These are phyloP conservation scores for Scolopax mira DNA, from an alignment of 2,113 vertebrate species.

Conservation along the genomic window DNA sequence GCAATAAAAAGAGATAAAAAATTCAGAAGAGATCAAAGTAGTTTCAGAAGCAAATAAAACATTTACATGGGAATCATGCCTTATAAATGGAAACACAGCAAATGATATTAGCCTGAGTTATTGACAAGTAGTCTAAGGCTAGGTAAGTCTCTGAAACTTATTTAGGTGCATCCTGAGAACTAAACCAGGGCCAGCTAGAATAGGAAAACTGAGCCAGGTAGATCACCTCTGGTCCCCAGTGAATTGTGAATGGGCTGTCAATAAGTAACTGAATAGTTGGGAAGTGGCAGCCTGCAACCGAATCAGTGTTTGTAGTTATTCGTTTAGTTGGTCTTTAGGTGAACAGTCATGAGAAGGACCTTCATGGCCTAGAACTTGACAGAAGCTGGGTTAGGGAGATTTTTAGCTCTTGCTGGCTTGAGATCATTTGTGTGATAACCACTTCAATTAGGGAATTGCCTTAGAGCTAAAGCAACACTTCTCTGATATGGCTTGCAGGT, in stretches of 20 bases:
- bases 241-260: neutral
- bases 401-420: neutral
- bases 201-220: neutral
- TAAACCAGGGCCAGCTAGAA: neutral
- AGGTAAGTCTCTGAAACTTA: neutral
- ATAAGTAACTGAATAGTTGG: fast-evolving
- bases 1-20: conserved; percentile 55
- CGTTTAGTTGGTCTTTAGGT: neutral
- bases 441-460: neutral
- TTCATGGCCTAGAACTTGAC: neutral
- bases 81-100: neutral
- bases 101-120: neutral
- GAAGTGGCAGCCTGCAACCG: neutral
- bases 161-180: neutral
- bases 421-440: neutral
- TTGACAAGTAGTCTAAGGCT: neutral
- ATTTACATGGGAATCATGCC: conserved; percentile 23
- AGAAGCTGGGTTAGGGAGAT: neutral
- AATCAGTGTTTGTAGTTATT: neutral
- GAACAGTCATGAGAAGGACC: neutral
- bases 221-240: neutral
- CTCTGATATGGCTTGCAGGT: neutral
- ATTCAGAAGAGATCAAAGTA: conserved; percentile 51
- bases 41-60: conserved; percentile 53
- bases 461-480: neutral